Base-by-base conservation (phyloP, 2,888 invertebrate species). In the Caenorhabditis virilis region DNA sequence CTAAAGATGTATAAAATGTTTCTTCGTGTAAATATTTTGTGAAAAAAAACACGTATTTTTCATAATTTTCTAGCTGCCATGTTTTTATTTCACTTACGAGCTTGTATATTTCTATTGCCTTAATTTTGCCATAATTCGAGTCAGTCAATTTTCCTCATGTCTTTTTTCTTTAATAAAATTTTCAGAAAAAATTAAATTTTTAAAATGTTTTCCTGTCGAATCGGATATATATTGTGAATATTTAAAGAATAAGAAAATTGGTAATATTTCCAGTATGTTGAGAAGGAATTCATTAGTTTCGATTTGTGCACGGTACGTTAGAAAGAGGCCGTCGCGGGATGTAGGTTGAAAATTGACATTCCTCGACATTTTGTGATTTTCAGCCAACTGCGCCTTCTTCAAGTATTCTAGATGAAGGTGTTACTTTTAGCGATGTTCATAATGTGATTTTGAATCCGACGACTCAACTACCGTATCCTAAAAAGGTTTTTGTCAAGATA, bases 401-500 rank as follows among this genome's bases (percentile, higher is more conserved):
- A 1, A 43, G 49, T 13, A 70, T 73, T 50, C 52, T 78, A 1
- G 68, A 76, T 15, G 74, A 78, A 55, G 78, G 72, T 1, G 67
- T 70, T 18, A 79, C 78, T 2, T 79, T 69, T 52, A 66, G 74
- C 6, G 79, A 79, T 46, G 71, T 70, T n/a, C 78, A 78, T 53
- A 68, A 77, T n/a, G 78, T 78, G 7, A 59, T 78, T 18, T 43
- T 70, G 13, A 77, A 77, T 51, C 78, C 78, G 9, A 70, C 64
- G 22, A 63, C 72, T 11, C 53, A 56, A 30, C 56, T 79, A 27
- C 79, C 79, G n/a, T 79, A 79, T 54, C 72, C 73, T 1, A 72
- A 76, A 43, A 52, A 72, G 55, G 66, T 69, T 22, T 2, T 18
- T 30, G 2, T 18, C 2, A 20, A 22, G 7, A 30, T 30, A 9